phyloP scores from a whole-genome alignment of 2,888 invertebrate species.

The Metallyticus violacea region DNA sequence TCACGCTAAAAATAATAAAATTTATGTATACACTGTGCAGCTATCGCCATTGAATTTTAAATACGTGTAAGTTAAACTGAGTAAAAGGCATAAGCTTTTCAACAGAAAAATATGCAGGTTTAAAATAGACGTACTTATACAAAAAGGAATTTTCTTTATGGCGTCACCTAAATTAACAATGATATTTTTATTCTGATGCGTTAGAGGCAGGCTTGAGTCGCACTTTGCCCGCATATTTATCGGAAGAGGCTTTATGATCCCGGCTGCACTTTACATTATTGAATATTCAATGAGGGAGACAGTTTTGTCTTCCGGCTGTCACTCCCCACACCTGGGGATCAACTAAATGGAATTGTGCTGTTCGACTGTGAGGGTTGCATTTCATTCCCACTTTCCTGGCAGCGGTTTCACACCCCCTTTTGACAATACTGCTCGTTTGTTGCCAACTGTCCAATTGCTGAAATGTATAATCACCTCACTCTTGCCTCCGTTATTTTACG shows the following conservation, averaged over 20 bases:
- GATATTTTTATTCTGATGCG: background rate
- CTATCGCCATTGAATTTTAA: too few relatives aligned
- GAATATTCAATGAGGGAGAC: conserved; percentile 22
- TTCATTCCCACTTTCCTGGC: background rate
- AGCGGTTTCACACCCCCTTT: too few relatives aligned
- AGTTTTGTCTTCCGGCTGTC: background rate
- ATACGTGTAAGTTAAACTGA: too few relatives aligned
- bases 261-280: conserved; percentile 19
- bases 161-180: background rate
- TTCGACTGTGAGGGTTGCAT: background rate
- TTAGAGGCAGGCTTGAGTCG: background rate
- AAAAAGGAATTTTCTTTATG: background rate
- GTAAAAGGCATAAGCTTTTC: too few relatives aligned
- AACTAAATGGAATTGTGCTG: background rate
- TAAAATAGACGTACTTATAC: background rate
- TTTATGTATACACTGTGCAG: too few relatives aligned
- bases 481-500: background rate
- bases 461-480: background rate
- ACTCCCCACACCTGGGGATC: background rate
- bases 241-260: background rate
- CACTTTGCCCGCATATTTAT: background rate
- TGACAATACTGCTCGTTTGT: background rate
- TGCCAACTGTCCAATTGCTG: background rate
- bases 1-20: too few relatives aligned
- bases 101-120: too few relatives aligned